Evolutionary conservation across 2,888 invertebrate species (phyloP).

Genomic region (Gnatocerus cornutus): DNA sequence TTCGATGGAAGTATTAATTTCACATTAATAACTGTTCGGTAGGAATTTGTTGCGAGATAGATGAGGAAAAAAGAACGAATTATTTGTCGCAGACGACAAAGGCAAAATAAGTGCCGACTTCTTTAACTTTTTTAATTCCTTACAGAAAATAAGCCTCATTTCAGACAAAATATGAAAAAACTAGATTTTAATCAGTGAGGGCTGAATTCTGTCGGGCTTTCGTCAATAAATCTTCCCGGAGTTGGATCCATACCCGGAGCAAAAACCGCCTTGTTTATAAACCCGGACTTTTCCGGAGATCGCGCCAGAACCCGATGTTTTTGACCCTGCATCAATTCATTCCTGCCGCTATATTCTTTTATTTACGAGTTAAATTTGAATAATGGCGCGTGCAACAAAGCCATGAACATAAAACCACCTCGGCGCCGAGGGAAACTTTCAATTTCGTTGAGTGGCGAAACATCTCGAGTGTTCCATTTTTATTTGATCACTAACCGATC

Average conservation of each 20-base stretch:
- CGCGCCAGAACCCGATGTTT: constrained; percentile 16
- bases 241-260: not conserved
- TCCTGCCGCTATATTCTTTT: constrained; percentile 40
- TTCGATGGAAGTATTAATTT: not conserved
- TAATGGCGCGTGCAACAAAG: constrained; percentile 45
- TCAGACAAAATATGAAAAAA: no score
- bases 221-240: not conserved
- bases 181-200: not conserved
- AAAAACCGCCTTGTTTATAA: constrained; percentile 14
- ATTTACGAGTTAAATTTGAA: constrained; percentile 48
- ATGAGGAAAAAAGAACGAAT: not conserved
- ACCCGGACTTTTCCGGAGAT: constrained; percentile 11
- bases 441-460: constrained; percentile 45
- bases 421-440: constrained; percentile 45
- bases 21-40: not conserved
- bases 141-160: no score
- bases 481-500: constrained; percentile 44
- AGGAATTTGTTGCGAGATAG: not conserved
- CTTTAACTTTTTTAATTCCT: no score
- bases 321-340: constrained; percentile 36
- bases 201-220: not conserved
- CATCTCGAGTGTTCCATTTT: constrained; percentile 44
- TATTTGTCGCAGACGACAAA: no score
- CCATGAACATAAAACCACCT: constrained; percentile 40
- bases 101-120: no score